Base-by-base conservation (phyloP, 2,888 invertebrate genomes). In the Gerris lacustris region DNA sequence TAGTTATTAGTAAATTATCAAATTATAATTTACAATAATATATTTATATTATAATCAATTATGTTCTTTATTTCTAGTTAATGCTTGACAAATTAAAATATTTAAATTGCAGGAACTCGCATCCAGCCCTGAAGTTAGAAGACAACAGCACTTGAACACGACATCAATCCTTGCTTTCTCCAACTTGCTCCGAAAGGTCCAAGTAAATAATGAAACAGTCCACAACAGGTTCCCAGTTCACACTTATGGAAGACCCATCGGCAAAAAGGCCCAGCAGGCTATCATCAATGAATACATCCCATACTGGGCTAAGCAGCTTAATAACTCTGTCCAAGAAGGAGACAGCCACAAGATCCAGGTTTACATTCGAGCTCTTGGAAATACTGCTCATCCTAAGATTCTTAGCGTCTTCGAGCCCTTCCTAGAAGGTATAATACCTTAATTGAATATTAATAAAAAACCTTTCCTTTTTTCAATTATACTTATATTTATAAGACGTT, bases 141-240 rank as follows among this genome's bases (percentile, higher is more conserved):
- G 84, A 45, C 84, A 87, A 77, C 74, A 75, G n/a, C 77, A 77
- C 73, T 79, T 89, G 15, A 86, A 87, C 77, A 80, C 82, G 18
- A 82, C 85, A 18, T 85, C 86, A 71, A 78, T 88, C 70, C 78
- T 88, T 44, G 79, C 87, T 6, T 87, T 85, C 73, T 82, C 86
- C n/a, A 83, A 83, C 73, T 82, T 90, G 71, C 82, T 87, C 55
- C 83, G 86, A 73, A 82, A 83, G 78, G 86, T 85, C 31, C 86
- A 86, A 75, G 85, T 88, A 0, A 82, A 86, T 80, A 83, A 83
- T 73, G 79, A 81, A n/a, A 82, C 83, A 15, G 84, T 86, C 1
- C 84, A 86, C 78, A 83, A 83, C 71, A 83, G 83, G 77, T 89
- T 86, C 77, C 88, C 89, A 0, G 83, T 86, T 6, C 85, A 89